phyloP scores from a whole-genome alignment of 2,113 vertebrate genomes.

The Rhodinocichla rosea region DNA sequence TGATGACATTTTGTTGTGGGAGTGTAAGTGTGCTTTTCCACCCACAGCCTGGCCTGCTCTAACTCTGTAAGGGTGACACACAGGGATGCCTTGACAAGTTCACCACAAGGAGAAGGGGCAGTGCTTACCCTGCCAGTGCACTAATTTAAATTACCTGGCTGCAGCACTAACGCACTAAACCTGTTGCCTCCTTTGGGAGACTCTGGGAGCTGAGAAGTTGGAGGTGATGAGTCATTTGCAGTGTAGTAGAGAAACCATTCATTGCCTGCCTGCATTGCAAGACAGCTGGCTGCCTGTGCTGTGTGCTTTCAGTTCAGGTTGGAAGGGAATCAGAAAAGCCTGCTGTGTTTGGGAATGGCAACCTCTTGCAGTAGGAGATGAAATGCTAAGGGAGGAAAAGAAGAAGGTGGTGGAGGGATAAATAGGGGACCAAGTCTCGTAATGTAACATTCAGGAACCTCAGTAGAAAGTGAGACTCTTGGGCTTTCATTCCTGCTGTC shows the following conservation, averaged over 20 bases:
- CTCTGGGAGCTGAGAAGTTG: neutral
- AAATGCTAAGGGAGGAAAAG: neutral
- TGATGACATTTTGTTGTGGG: neutral
- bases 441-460: neutral
- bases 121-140: neutral
- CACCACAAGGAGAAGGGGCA: neutral
- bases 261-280: neutral
- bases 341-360: neutral
- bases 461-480: neutral
- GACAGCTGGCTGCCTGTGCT: neutral
- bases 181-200: neutral
- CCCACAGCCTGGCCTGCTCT: neutral
- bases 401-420: neutral
- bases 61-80: neutral
- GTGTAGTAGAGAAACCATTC: neutral
- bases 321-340: neutral
- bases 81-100: neutral
- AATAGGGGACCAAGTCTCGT: accelerated
- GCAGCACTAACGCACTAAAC: neutral
- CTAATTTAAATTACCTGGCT: neutral
- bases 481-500: neutral
- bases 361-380: neutral
- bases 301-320: neutral
- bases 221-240: neutral
- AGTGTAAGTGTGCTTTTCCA: neutral